phyloP scores from a whole-genome alignment of 2,113 vertebrate species.

The Chrysochloris asiatica region DNA sequence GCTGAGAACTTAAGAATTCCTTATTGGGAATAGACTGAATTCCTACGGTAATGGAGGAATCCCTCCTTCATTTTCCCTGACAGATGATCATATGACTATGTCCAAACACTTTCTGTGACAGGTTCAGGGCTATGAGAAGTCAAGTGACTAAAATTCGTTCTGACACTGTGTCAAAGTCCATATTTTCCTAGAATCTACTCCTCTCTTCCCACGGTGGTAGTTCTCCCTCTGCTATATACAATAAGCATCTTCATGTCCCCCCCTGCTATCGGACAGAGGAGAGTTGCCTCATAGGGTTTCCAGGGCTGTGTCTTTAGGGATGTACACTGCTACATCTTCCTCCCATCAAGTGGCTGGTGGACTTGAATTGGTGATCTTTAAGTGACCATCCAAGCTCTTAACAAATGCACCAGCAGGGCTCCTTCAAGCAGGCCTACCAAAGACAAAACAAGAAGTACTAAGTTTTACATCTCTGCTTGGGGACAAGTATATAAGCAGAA shows the following conservation, averaged over 20 bases:
- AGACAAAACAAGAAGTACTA: neutral
- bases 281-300: neutral
- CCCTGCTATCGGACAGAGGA: neutral
- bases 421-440: neutral
- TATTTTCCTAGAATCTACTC: neutral
- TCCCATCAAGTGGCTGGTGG: neutral
- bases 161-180: neutral
- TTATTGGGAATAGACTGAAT: neutral
- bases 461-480: neutral
- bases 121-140: constrained; percentile 15
- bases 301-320: neutral
- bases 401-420: neutral
- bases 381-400: neutral
- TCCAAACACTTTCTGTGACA: constrained; percentile 1
- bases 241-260: neutral
- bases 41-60: neutral
- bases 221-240: neutral
- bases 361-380: neutral
- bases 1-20: constrained; percentile 23
- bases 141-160: neutral
- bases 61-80: neutral
- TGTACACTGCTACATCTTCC: neutral
- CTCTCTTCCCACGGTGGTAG: neutral
- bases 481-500: too few relatives aligned
- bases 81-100: neutral